Base-by-base conservation (phyloP, 2,113 vertebrate species). In the Trogon melanurus region DNA sequence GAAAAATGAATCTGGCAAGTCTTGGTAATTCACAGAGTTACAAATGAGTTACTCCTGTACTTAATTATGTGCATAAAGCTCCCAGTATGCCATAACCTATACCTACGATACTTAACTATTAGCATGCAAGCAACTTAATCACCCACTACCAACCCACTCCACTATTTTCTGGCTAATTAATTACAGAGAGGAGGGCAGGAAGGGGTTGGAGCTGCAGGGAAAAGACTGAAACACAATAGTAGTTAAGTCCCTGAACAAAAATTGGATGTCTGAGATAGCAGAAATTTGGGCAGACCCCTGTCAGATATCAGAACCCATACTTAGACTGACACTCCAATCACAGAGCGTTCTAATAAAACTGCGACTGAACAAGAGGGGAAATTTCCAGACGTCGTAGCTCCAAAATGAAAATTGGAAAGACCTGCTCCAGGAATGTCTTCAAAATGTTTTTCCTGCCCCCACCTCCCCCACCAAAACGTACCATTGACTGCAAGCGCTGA, bases 401-500 rank as follows among this genome's bases (percentile, higher is more conserved):
- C 15, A 26, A 60, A 51, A 38, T 0, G 7, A 34, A 22, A n/a
- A 32, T 1, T 22, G 38, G n/a, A 11, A 47, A 64, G 36, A 3
- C 47, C 29, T 19, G 22, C 8, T 58, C 20, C 17, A 2, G 1
- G 2, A 41, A 13, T 10, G 41, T 41, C 41, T 41, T 41, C 34
- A 18, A 32, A 25, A 32, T 15, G 26, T 2, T 9, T 9, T 8
- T 6, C 32, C 65, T 36, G 44, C 26, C 32, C 27, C 4, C 58
- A 5, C 27, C 26, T 13, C 67, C 56, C 34, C 21, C 21, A 13
- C 12, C 44, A 47, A 16, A 48, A 83, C 96, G 53, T 92, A 99
- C 99, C 99, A 99, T 98, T 73, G 99, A 99, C 94, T 99, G 99
- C 74, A 99, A 97, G 64, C 99, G 98, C 95, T 99, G 99, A 23